Conservation (phyloP, 1,140 invertebrate species). For the Drosophila watanabei region DNA sequence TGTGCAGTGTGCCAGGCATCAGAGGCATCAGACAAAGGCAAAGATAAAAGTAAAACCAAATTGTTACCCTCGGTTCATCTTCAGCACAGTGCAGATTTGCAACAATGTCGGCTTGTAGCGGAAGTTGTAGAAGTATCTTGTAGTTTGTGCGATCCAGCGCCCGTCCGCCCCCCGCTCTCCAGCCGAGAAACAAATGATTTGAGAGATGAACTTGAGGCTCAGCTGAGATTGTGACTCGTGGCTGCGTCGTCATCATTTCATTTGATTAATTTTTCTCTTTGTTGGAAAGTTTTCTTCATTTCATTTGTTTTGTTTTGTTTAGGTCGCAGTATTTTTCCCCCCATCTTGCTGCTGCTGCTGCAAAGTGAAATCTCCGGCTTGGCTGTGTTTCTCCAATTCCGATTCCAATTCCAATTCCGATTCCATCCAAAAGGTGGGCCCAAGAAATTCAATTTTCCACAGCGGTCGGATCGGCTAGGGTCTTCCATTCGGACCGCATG, state of each 20-base stretch:
- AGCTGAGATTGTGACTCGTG: constrained; percentile 57
- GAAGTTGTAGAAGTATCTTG: constrained; percentile 69
- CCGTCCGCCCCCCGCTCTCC: not conserved
- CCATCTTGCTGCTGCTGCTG: constrained; percentile 45
- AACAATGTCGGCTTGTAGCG: constrained; percentile 74
- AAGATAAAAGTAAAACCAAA: constrained; percentile 54
- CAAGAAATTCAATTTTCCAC: constrained; percentile 74
- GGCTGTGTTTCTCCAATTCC: constrained; percentile 59
- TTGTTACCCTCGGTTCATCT: constrained; percentile 53
- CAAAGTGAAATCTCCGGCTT: constrained; percentile 75
- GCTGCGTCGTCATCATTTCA: constrained; percentile 71
- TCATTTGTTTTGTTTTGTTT: constrained; percentile 62
- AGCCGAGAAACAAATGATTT: constrained; percentile 21
- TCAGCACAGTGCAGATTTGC: constrained; percentile 64
- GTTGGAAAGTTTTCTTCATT: constrained; percentile 70
- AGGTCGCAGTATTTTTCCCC: constrained; percentile 26
- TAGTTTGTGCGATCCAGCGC: constrained; percentile 36
- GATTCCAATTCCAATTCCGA: constrained; percentile 50
- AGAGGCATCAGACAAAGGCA: constrained; percentile 35
- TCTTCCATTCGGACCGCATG: constrained; percentile 64
- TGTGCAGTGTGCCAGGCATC: constrained; percentile 49
- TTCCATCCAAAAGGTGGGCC: constrained; percentile 26
- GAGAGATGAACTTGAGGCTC: constrained; percentile 77
- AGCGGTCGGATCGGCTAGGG: constrained; percentile 72
- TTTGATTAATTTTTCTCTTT: constrained; percentile 76